Evolutionary conservation across 1,140 invertebrate species (phyloP), one percentile per base, ranked within the genome.

Genomic region (Sminthurinus signatus): DNA sequence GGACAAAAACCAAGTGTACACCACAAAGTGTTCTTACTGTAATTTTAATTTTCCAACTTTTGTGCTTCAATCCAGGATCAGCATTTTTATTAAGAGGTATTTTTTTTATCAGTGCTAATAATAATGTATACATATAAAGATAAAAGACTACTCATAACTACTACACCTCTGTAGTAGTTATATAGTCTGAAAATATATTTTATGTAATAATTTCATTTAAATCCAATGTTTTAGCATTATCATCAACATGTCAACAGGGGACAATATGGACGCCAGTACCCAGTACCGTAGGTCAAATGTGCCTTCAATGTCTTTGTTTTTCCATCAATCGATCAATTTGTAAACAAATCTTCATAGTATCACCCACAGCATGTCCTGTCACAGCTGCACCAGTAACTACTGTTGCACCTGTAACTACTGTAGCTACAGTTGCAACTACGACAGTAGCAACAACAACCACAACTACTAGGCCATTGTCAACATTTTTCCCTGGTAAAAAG

Each of bases 251-350:
- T 29, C 55, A 39, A 12, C 43, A 51, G 36, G 61, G 61, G 1
- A 27, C 32, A 31, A 32, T 57, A n/a, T 68, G 62, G 56, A 50
- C 56, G 1, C 66, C 66, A 23, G 14, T 23, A 3, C 50, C 60
- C 3, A 19, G 32, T 15, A 25, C 36, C 2, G 61, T 68, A 23
- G 57, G 39, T 25, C 63, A 68, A 29, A 28, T 46, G 39, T 68
- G 66, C 54, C 50, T 68, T 17, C 52, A 60, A 27, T 68, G 66
- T 39, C 21, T 64, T 27, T 68, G 66, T 44, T 12, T 64, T 0
- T 52, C 55, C 25, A 19, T 51, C 0, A 64, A 63, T 19, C 56
- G 36, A 2, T 59, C 66, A 15, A 36, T 64, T 21, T 68, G 66
- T 36, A 64, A 63, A 44, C 51, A 28, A 15, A 21, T 63, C 23